Evolutionary conservation across 2,797 vertebrate genomes (phyloP).

Genomic region (Sitta carolinensis): DNA sequence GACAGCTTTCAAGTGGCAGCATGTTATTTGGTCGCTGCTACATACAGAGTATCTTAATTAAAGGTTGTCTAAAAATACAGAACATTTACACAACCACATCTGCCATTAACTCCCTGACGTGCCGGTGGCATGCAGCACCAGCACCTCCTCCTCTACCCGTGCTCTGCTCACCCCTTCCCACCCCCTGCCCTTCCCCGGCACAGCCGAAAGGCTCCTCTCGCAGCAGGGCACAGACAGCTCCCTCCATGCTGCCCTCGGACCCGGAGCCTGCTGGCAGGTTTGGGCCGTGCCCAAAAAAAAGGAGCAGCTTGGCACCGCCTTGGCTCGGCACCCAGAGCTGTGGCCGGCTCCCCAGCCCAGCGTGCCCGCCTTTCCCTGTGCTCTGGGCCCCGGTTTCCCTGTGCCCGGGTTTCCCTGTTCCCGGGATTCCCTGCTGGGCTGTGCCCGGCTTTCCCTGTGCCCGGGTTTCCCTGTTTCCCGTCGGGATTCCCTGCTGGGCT

Average conservation of each 20-base stretch:
- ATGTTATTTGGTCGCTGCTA: conserved; percentile 80
- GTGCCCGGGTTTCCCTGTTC: too few species aligned
- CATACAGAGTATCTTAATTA: conserved; percentile 82
- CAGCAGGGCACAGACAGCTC: not conserved
- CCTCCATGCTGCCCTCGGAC: not conserved
- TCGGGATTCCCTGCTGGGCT: too few species aligned
- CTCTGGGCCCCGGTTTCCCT: too few species aligned
- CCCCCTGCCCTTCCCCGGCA: not conserved
- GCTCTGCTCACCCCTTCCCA: not conserved
- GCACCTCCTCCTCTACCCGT: conserved; percentile 39
- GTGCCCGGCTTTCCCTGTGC: too few species aligned
- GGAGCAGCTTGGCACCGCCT: accelerated
- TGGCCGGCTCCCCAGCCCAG: not conserved
- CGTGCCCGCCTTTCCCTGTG: too few species aligned
- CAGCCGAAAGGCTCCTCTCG: not conserved
- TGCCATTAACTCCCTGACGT: conserved; percentile 80
- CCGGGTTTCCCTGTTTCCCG: too few species aligned
- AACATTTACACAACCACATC: conserved; percentile 76
- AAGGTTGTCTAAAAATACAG: conserved; percentile 84
- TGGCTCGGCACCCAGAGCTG: not conserved
- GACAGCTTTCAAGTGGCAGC: conserved; percentile 83
- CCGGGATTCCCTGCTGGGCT: too few species aligned
- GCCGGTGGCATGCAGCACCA: conserved; percentile 55
- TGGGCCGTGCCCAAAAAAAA: accelerated
- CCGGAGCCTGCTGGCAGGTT: not conserved